A percentile compares a stretch with the other conserved stretches of the same genome.
Evolutionary conservation across 1,140 invertebrate genomes (phyloP).

Genomic region (Trigoniulus corallinus): DNA sequence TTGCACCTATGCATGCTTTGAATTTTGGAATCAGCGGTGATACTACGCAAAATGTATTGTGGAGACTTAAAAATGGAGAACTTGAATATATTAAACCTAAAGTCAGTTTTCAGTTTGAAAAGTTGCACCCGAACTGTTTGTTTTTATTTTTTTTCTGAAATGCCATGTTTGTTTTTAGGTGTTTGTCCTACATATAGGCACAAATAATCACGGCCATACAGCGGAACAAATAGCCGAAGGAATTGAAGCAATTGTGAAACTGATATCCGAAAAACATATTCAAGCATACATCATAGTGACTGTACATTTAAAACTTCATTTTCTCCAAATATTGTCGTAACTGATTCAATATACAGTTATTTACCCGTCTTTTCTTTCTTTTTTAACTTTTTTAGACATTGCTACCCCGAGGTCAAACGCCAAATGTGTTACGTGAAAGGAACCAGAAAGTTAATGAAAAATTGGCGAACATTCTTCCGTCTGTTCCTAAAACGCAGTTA

Average conservation of each 20-base stretch:
- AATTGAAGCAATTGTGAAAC: conserved; percentile 53
- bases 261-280: conserved; percentile 54
- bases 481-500: conserved; percentile 32
- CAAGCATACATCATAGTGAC: conserved; percentile 60
- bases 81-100: conserved; percentile 72
- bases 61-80: conserved; percentile 74
- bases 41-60: conserved; percentile 69
- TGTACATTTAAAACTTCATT: conserved; percentile 41
- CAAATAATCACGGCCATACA: conserved; percentile 62
- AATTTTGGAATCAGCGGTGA: conserved; percentile 83
- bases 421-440: conserved; percentile 57
- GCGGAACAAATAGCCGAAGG: conserved; percentile 62
- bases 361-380: not conserved
- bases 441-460: conserved; percentile 52
- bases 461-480: conserved; percentile 40
- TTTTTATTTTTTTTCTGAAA: conserved; percentile 6
- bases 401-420: conserved; percentile 62
- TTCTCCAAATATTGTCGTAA: not conserved
- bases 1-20: conserved; percentile 68
- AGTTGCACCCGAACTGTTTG: not conserved
- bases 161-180: conserved; percentile 37
- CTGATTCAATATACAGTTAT: not conserved
- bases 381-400: conserved; percentile 44
- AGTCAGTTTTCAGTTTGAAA: conserved; percentile 27
- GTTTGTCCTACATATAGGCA: conserved; percentile 67